Conservation (phyloP, 2,888 invertebrate species). For the Galerucella calmariensis region DNA sequence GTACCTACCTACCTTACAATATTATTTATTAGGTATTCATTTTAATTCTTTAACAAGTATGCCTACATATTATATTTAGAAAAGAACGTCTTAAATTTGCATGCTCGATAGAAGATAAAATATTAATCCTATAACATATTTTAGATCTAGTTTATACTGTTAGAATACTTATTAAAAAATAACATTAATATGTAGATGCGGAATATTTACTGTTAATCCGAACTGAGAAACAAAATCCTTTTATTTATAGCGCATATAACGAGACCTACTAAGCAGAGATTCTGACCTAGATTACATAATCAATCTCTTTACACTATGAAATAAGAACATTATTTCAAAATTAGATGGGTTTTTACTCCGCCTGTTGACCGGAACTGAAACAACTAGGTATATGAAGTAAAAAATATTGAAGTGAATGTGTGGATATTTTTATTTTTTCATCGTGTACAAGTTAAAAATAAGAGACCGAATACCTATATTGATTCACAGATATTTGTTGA, state of each 20-base stretch:
- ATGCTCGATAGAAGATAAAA: neutral
- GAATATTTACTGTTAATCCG: conserved; percentile 27
- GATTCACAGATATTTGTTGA: conserved; percentile 18
- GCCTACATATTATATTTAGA: too few relatives aligned
- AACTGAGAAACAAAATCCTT: conserved; percentile 21
- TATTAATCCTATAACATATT: neutral
- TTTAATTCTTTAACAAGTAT: neutral
- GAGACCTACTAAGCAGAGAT: neutral
- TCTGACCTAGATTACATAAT: conserved; percentile 19
- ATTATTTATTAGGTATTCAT: neutral
- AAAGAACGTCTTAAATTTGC: neutral
- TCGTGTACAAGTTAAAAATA: conserved; percentile 1
- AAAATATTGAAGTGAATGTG: too few relatives aligned
- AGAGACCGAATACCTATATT: conserved; percentile 25
- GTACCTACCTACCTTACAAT: neutral
- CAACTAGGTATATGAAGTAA: neutral
- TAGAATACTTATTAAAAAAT: conserved; percentile 27
- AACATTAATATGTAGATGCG: conserved; percentile 30
- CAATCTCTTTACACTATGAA: conserved; percentile 6
- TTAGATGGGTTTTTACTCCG: neutral
- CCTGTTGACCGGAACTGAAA: neutral
- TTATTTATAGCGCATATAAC: conserved; percentile 20
- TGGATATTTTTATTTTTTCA: neutral
- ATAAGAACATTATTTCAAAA: neutral
- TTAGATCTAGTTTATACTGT: conserved; percentile 33